Base-by-base conservation (phyloP, 2,888 invertebrate genomes). In the Drosophila acutilabella region DNA sequence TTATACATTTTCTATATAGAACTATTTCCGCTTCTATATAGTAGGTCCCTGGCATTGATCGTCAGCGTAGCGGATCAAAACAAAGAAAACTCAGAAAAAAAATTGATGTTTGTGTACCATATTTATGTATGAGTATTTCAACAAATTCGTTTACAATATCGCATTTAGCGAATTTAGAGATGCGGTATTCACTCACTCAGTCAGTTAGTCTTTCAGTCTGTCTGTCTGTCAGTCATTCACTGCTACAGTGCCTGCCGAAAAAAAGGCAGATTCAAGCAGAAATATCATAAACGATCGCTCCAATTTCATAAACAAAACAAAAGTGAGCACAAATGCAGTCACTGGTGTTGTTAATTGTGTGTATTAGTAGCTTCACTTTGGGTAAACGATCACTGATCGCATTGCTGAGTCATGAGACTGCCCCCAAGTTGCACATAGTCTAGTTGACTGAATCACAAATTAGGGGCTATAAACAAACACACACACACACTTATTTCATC, bases 301-400 rank as follows among this genome's bases (percentile, higher is more conserved):
- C 57, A 67, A 82, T 82, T 82, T 82, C 88, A 85, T 88, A 82
- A 30, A 30, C 30, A 30, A 30, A 82, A 82, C 82, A 82, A 81
- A 65, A 75, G 65, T 23, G 23, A 23, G 23, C 23, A 23, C 71
- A 57, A 52, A 71, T 64, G 72, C 79, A 72, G 66, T 83, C 30
- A 30, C 30, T 30, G 7, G 72, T 84, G 75, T 81, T 76, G 75
- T 81, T 76, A 74, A 78, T 78, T 59, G 78, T 30, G 60, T 51
- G 48, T 70, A 74, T 74, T 62, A 65, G 53, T 53, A 64, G 33
- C 26, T 30, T 47, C 16, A 60, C 44, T 50, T 64, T 69, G 64
- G 69, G 54, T 64, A 64, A 74, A 61, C 58, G 52, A 48, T 78
- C 38, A 45, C 23, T 36, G 45, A 58, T 48, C 65, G 26, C 42